Base-by-base conservation (phyloP, 2,113 vertebrate genomes). In the Trochalopteron elliotii region DNA sequence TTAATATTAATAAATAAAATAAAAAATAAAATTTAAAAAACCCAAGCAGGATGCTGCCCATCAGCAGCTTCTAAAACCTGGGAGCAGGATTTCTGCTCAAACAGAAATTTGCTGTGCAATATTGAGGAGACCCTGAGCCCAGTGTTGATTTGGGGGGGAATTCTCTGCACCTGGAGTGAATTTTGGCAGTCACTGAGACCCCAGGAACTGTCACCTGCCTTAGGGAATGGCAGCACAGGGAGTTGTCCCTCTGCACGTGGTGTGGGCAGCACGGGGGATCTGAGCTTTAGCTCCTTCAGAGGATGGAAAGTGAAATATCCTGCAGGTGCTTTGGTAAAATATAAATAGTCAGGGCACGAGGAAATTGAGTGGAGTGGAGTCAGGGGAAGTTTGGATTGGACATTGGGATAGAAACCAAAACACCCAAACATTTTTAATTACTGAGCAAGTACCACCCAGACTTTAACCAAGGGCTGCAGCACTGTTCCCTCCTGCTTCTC, bases 271-370 rank as follows among this genome's bases (percentile, higher is more conserved):
- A 22, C 33, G 28, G 47, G 37, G 47, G 12, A 59, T 16, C 56
- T 0, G 3, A 21, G 47, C 47, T 47, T 37, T 1, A 11, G 40
- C 10, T 30, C 19, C 35, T 24, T 9, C 49, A 42, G 8, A 5
- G 33, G 53, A 11, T 30, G 47, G 15, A 30, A 24, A 61, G 15
- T 17, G 49, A 30, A 55, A 78, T 3, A 14, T 5, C 64, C 57
- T 23, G 6, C 55, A 23, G 33, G 55, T n/a, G 9, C 27, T 49
- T 5, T 15, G 65, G 75, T 45, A 12, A 56, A 64, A 63, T 35
- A 49, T 5, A 9, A 70, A 55, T 0, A 63, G 23, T 21, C 13
- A 33, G 40, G 50, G 27, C 35, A 27, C 0, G 3, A 10, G 42
- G 25, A 50, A 35, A 64, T 7, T 4, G 24, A 63, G 14, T 25